phyloP scores from a whole-genome alignment of 2,888 invertebrate genomes.

The Chironomus riparius region DNA sequence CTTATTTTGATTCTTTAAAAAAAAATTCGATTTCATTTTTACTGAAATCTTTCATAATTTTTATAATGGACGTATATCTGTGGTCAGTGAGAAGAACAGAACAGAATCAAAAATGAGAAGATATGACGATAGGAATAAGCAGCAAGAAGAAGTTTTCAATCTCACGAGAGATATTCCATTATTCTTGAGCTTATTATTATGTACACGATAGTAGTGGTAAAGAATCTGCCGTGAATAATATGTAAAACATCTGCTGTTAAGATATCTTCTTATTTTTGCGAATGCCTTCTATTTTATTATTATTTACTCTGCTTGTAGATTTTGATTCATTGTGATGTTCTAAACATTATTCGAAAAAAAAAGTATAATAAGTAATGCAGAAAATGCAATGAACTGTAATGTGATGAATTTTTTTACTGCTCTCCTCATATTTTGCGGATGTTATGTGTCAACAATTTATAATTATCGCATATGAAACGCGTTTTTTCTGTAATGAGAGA shows the following conservation, averaged over 20 bases:
- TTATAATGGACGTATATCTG: no score
- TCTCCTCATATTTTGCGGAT: neutral
- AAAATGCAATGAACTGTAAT: neutral
- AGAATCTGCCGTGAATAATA: constrained; percentile 17
- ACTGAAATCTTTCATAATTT: no score
- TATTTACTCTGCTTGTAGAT: neutral
- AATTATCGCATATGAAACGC: no score
- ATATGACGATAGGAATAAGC: neutral
- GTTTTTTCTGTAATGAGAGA: no score
- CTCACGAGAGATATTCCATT: no score
- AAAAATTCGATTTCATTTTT: no score
- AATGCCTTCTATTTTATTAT: no score
- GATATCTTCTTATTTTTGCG: neutral
- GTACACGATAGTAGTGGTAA: neutral
- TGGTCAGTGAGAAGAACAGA: neutral
- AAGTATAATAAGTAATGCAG: neutral
- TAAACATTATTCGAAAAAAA: neutral
- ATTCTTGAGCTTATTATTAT: no score
- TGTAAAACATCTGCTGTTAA: constrained; percentile 27
- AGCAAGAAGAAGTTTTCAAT: neutral
- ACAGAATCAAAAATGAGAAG: neutral
- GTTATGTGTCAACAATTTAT: no score
- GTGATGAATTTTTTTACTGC: neutral
- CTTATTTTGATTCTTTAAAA: no score
- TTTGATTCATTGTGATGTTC: neutral